Percentiles rank a stretch among this genome's conserved stretches.
Evolutionary conservation across 2,797 vertebrate species (phyloP).

Genomic region (Tangara arthus): DNA sequence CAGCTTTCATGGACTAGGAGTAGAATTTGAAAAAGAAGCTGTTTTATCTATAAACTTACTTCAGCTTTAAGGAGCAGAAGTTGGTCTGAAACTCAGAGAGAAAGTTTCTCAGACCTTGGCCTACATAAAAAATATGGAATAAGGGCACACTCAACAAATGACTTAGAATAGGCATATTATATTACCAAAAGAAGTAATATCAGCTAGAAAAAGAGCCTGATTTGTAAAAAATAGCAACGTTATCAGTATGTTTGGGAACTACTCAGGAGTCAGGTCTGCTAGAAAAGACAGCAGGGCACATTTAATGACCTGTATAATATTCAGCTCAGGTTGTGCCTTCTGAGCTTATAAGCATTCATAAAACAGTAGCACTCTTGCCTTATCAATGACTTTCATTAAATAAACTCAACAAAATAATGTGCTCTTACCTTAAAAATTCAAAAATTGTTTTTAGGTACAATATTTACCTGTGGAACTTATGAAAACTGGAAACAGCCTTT

Average conservation of each 20-base stretch:
- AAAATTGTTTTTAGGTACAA: background rate
- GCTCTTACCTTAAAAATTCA: background rate
- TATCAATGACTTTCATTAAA: background rate
- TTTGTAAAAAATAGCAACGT: background rate
- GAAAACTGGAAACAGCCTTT: background rate
- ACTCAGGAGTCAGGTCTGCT: background rate
- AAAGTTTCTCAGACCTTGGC: background rate
- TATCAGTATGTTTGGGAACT: background rate
- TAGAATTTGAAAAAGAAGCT: slow-evolving; percentile 21
- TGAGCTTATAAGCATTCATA: background rate
- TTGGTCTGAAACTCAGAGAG: background rate
- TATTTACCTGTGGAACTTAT: background rate
- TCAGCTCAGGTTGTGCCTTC: background rate
- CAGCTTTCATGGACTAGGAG: background rate
- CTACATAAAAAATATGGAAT: background rate
- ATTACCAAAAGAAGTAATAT: background rate
- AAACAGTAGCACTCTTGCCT: background rate
- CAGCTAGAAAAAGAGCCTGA: background rate
- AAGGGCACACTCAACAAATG: background rate
- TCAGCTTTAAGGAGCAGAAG: background rate
- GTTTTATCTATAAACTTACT: background rate
- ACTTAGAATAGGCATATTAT: background rate
- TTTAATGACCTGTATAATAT: background rate
- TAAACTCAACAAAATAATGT: background rate
- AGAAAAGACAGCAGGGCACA: background rate